These are phyloP conservation scores for Paratrypauchen microcephalus DNA, from an alignment of 2,797 vertebrate genomes.

Conservation along the genomic window DNA sequence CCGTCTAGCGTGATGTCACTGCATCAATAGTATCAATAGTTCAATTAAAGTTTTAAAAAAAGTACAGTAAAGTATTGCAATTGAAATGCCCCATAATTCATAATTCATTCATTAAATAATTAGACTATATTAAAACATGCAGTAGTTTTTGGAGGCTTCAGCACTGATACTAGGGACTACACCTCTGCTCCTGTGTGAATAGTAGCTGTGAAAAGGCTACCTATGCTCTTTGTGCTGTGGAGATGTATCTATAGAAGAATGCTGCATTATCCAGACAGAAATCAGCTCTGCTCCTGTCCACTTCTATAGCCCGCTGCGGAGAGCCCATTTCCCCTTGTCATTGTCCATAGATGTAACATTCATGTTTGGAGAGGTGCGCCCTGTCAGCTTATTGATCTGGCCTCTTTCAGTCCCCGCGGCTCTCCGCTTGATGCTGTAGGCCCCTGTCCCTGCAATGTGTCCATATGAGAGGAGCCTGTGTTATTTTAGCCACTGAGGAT, in stretches of 20 bases:
- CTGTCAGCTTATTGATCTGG: constrained; percentile 26
- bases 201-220: not conserved
- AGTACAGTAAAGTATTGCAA: too few species aligned
- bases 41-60: too few species aligned
- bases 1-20: too few species aligned
- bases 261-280: constrained; percentile 14
- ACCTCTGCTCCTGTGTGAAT: constrained; percentile 4
- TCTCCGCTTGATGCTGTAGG: constrained; percentile 31
- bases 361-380: constrained; percentile 31
- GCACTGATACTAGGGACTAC: not conserved
- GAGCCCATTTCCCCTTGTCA: constrained; percentile 35
- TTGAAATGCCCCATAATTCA: too few species aligned
- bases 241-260: constrained; percentile 6
- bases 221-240: constrained; percentile 10
- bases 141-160: not conserved
- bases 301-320: constrained; percentile 18
- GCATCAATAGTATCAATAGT: too few species aligned
- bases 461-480: constrained; percentile 57
- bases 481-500: constrained; percentile 71
- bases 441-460: constrained; percentile 36
- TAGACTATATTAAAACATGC: not conserved
- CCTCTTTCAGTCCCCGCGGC: constrained; percentile 23
- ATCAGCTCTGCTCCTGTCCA: constrained; percentile 16
- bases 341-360: constrained; percentile 32
- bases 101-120: too few species aligned